Percentiles rank a stretch among this genome's conserved stretches.
Conservation (phyloP, 1,140 invertebrate species). For the Chrysoperla carnea region DNA sequence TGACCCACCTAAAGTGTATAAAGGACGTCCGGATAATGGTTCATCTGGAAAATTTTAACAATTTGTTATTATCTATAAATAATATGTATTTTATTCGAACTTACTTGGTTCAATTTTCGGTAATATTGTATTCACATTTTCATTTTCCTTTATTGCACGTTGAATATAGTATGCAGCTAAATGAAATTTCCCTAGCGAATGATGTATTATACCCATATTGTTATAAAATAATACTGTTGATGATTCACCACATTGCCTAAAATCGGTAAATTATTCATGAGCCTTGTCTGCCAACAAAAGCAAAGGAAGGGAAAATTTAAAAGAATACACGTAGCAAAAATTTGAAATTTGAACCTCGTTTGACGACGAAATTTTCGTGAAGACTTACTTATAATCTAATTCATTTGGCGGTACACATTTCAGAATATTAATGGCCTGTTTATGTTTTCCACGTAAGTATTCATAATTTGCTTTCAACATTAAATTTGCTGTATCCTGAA, state of each 20-base stretch:
- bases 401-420: constrained; percentile 31
- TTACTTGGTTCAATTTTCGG: constrained; percentile 19
- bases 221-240: constrained; percentile 65
- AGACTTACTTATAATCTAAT: constrained; percentile 27
- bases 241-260: constrained; percentile 40
- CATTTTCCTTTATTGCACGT: constrained; percentile 67
- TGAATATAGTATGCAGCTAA: constrained; percentile 72
- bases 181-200: constrained; percentile 72
- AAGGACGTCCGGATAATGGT: constrained; percentile 27
- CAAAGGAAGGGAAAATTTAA: too few species aligned
- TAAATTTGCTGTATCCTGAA: constrained; percentile 37
- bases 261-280: constrained; percentile 10
- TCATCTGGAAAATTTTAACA: constrained; percentile 16
- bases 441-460: constrained; percentile 46
- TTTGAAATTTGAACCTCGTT: too few species aligned
- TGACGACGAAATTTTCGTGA: too few species aligned
- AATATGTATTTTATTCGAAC: constrained; percentile 14
- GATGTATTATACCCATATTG: constrained; percentile 76
- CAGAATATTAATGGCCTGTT: constrained; percentile 47
- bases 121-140: constrained; percentile 28
- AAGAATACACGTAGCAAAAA: too few species aligned
- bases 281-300: too few species aligned
- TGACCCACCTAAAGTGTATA: constrained; percentile 34
- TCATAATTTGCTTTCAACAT: constrained; percentile 52
- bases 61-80: constrained; percentile 11